phyloP scores from a whole-genome alignment of 2,888 invertebrate species.

The Cephus sareptanus region DNA sequence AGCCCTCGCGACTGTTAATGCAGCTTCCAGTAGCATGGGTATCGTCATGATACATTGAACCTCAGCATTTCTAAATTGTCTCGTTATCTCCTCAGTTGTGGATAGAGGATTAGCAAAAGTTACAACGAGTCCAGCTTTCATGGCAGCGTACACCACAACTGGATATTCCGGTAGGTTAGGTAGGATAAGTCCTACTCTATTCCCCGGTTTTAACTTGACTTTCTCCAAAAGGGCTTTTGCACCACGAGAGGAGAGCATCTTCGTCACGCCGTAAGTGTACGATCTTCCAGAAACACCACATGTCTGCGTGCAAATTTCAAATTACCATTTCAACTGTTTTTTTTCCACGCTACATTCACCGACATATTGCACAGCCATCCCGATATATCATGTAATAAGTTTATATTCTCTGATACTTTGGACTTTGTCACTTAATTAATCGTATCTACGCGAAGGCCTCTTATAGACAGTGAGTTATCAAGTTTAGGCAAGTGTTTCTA shows the following conservation, averaged over 20 bases:
- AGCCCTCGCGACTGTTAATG: slow-evolving; percentile 69
- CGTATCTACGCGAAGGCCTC: no score
- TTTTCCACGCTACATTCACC: no score
- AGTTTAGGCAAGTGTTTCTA: no score
- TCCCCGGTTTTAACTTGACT: slow-evolving; percentile 72
- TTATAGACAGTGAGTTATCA: no score
- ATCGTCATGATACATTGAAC: slow-evolving; percentile 75
- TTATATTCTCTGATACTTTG: no score
- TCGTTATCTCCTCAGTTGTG: slow-evolving; percentile 74
- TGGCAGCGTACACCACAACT: slow-evolving; percentile 74
- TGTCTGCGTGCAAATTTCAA: slow-evolving; percentile 67
- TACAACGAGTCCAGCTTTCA: slow-evolving; percentile 74
- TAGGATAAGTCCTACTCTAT: slow-evolving; percentile 74
- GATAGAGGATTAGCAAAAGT: slow-evolving; percentile 79
- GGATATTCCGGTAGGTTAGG: slow-evolving; percentile 80
- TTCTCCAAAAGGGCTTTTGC: slow-evolving; percentile 71
- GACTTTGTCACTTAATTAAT: no score
- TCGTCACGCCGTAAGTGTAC: slow-evolving; percentile 74
- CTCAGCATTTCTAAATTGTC: slow-evolving; percentile 74
- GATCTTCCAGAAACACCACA: slow-evolving; percentile 76
- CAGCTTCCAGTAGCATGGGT: slow-evolving; percentile 73
- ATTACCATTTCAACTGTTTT: no score
- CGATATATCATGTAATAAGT: no score
- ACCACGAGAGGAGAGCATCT: slow-evolving; percentile 71
- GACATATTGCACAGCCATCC: no score